Evolutionary conservation across 2,888 invertebrate genomes (phyloP).

Genomic region (Microctonus aethiopoides): DNA sequence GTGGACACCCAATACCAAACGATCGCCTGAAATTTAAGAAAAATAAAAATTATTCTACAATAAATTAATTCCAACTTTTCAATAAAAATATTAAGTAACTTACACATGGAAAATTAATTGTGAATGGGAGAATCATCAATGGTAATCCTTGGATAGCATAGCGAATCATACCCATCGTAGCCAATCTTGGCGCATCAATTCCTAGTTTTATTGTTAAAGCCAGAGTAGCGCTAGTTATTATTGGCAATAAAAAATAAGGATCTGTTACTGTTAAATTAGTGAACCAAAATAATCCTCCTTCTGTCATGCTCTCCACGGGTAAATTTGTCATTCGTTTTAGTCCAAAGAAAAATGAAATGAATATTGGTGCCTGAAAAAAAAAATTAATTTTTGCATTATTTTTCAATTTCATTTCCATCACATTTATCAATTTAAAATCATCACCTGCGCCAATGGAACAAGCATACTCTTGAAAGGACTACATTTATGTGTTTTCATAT

Average conservation of each 20-base stretch:
- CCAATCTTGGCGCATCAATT: slow-evolving; percentile 78
- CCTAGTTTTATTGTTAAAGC: slow-evolving; percentile 86
- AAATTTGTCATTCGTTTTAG: slow-evolving; percentile 88
- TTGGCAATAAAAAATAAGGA: slow-evolving; percentile 87
- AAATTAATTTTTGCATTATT: slow-evolving; percentile 5
- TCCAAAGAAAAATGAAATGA: slow-evolving; percentile 91
- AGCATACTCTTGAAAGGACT: slow-evolving; percentile 84
- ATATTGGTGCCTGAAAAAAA: slow-evolving; percentile 78
- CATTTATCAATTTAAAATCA: background rate
- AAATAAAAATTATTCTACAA: background rate
- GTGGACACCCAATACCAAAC: slow-evolving; percentile 91
- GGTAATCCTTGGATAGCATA: slow-evolving; percentile 83
- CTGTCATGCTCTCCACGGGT: slow-evolving; percentile 89
- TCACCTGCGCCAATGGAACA: slow-evolving; percentile 82
- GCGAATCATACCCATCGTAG: slow-evolving; percentile 76
- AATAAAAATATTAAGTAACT: slow-evolving; percentile 46
- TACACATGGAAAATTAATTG: slow-evolving; percentile 86
- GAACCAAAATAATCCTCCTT: slow-evolving; percentile 94
- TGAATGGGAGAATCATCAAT: slow-evolving; percentile 83
- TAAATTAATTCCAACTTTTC: background rate
- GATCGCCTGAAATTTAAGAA: slow-evolving; percentile 76
- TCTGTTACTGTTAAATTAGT: slow-evolving; percentile 90
- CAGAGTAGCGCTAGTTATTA: slow-evolving; percentile 86
- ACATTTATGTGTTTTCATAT: slow-evolving; percentile 85
- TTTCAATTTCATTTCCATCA: background rate